Conservation (phyloP, 2,888 invertebrate species). For the Neoaliturus tenellus region DNA sequence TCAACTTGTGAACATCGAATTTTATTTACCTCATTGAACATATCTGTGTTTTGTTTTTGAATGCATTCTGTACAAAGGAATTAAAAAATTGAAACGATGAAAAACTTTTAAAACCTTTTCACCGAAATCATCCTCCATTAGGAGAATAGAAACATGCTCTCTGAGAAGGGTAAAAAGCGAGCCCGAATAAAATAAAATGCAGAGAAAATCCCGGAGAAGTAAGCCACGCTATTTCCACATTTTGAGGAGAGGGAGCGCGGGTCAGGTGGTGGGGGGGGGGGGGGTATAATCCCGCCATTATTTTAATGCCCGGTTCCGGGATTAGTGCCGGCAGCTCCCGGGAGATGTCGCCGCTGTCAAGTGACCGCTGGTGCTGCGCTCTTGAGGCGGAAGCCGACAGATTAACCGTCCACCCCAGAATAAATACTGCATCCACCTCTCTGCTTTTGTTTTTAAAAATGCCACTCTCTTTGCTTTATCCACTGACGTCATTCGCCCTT, state of each 20-base stretch:
- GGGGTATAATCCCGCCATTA: conserved; percentile 56
- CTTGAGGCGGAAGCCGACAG: conserved; percentile 55
- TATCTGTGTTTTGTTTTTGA: too few relatives aligned
- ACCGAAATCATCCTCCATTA: not conserved
- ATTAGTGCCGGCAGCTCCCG: conserved; percentile 54
- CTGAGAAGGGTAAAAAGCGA: conserved; percentile 1
- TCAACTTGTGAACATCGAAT: too few relatives aligned
- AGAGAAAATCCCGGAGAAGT: conserved; percentile 35
- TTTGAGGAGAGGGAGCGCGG: conserved; percentile 9
- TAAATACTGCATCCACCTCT: conserved; percentile 55
- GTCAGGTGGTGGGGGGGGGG: conserved; percentile 10
- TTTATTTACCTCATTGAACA: too few relatives aligned
- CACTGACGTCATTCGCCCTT: conserved; percentile 35
- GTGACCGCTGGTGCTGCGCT: conserved; percentile 40
- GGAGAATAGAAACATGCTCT: not conserved
- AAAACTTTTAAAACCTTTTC: not conserved
- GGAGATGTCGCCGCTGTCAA: conserved; percentile 55
- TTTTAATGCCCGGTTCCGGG: conserved; percentile 59
- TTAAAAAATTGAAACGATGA: not conserved
- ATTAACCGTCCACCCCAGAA: conserved; percentile 49
- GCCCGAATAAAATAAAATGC: conserved; percentile 40
- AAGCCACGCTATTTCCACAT: conserved; percentile 43
- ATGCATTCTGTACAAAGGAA: too few relatives aligned
- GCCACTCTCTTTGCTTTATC: conserved; percentile 3
- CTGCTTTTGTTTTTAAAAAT: conserved; percentile 48